phyloP scores from a whole-genome alignment of 2,888 invertebrate species.

The Trissolcus japonicus region DNA sequence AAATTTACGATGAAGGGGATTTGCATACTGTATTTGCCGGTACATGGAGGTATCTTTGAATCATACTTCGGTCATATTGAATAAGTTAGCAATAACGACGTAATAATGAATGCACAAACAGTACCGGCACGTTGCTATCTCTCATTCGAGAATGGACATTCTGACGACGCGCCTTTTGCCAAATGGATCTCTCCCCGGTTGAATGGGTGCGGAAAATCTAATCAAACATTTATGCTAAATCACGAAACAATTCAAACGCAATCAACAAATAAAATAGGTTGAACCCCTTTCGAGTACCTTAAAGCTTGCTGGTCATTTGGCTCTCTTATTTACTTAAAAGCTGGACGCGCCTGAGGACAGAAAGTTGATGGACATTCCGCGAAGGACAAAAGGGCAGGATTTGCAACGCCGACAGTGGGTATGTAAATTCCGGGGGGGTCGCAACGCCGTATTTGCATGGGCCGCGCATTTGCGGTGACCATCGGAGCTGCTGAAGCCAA shows the following conservation, averaged over 20 bases:
- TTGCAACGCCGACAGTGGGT: constrained; percentile 60
- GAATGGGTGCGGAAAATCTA: constrained; percentile 68
- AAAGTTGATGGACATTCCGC: constrained; percentile 76
- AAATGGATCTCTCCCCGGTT: constrained; percentile 53
- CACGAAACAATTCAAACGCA: constrained; percentile 77
- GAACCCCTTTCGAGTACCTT: constrained; percentile 68
- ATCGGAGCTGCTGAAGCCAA: constrained; percentile 44
- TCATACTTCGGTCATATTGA: constrained; percentile 42
- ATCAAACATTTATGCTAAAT: constrained; percentile 77
- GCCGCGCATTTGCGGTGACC: constrained; percentile 72
- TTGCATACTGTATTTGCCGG: constrained; percentile 43
- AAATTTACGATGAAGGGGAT: constrained; percentile 45
- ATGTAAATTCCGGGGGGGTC: constrained; percentile 73
- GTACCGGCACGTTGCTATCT: constrained; percentile 51
- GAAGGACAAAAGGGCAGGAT: constrained; percentile 74
- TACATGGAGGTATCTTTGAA: constrained; percentile 52
- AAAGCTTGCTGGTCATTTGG: constrained; percentile 76
- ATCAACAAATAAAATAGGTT: constrained; percentile 76
- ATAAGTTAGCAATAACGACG: constrained; percentile 53
- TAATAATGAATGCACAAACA: constrained; percentile 57
- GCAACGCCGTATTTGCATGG: constrained; percentile 72
- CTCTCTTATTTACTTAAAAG: constrained; percentile 73
- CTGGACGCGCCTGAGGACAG: constrained; percentile 67
- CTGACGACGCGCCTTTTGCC: constrained; percentile 39
- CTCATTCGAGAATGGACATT: constrained; percentile 48